Conservation (phyloP, 2,797 vertebrate species). For the Phrynocephalus guinanensis region DNA sequence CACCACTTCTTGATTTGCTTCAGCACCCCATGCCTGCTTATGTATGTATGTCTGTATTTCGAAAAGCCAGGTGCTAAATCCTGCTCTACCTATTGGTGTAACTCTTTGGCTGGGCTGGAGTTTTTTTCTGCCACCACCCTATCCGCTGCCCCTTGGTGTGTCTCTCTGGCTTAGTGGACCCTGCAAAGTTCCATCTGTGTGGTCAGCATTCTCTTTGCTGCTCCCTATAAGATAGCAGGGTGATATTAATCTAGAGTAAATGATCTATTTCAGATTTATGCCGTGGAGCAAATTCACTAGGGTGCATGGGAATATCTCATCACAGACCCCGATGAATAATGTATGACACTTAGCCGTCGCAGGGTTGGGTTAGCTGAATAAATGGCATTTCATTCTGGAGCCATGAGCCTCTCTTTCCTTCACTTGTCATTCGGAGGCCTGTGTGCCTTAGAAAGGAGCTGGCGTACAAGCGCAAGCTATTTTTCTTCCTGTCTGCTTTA, state of each 20-base stretch:
- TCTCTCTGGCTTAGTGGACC: background rate
- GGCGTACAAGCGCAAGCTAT: slow-evolving; percentile 72
- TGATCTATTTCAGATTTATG: slow-evolving; percentile 49
- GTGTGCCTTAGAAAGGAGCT: slow-evolving; percentile 53
- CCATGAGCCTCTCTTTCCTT: slow-evolving; percentile 64
- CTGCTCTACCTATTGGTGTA: background rate
- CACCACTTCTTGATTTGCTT: too few species aligned
- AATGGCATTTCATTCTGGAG: slow-evolving; percentile 62
- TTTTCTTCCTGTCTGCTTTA: slow-evolving; percentile 78
- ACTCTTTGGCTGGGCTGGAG: background rate
- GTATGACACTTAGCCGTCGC: slow-evolving; percentile 53
- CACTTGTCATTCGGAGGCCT: slow-evolving; percentile 58
- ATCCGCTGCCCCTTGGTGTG: too few species aligned
- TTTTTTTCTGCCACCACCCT: background rate
- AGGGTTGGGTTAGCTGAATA: slow-evolving; percentile 58
- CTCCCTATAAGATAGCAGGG: slow-evolving; percentile 39
- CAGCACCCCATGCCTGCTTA: too few species aligned
- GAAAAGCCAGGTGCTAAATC: too few species aligned
- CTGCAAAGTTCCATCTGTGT: background rate
- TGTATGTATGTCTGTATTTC: too few species aligned
- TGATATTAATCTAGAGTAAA: slow-evolving; percentile 39
- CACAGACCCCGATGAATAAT: slow-evolving; percentile 65
- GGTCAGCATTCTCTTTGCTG: slow-evolving; percentile 8
- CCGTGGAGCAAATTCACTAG: slow-evolving; percentile 53
- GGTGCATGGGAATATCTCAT: slow-evolving; percentile 60